Evolutionary conservation across 2,888 invertebrate species (phyloP).

Genomic region (Pteria penguin): DNA sequence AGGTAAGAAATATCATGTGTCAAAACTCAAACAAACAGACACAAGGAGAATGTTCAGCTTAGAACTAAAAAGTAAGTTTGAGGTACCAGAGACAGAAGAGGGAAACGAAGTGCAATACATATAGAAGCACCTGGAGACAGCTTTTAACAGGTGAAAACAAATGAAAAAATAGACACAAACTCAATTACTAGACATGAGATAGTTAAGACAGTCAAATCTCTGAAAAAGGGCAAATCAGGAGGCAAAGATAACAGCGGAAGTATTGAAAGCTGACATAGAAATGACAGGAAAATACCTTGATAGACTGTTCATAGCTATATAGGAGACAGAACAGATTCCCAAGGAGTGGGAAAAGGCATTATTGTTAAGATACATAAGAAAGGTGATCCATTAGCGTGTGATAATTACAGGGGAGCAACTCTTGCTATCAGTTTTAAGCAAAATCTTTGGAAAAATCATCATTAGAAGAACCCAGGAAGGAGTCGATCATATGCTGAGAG

Average conservation of each 20-base stretch:
- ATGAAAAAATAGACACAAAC: too few species aligned
- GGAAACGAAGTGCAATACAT: too few species aligned
- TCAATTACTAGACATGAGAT: not conserved
- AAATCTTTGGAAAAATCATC: constrained; percentile 9
- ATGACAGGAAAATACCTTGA: not conserved
- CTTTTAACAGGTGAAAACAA: too few species aligned
- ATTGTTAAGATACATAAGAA: constrained; percentile 6
- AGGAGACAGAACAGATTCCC: not conserved
- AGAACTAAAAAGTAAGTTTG: too few species aligned
- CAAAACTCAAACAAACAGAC: too few species aligned
- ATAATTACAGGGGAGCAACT: constrained; percentile 19
- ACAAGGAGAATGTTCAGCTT: too few species aligned
- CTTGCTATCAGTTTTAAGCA: constrained; percentile 9
- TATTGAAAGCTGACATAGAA: constrained; percentile 9
- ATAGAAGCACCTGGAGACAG: too few species aligned
- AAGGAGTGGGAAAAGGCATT: not conserved
- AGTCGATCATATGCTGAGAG: not conserved
- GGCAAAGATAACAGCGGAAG: not conserved
- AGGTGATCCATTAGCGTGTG: constrained; percentile 4
- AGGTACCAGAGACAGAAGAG: too few species aligned
- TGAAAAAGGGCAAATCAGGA: not conserved
- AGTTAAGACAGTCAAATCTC: constrained; percentile 1
- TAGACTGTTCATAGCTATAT: not conserved
- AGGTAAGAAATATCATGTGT: too few species aligned
- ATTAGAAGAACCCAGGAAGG: constrained; percentile 9